A percentile compares a stretch with the other conserved stretches of the same genome.
These are phyloP conservation scores for Cephalopholis sonnerati DNA, from an alignment of 2,113 vertebrate genomes.

Conservation along the genomic window DNA sequence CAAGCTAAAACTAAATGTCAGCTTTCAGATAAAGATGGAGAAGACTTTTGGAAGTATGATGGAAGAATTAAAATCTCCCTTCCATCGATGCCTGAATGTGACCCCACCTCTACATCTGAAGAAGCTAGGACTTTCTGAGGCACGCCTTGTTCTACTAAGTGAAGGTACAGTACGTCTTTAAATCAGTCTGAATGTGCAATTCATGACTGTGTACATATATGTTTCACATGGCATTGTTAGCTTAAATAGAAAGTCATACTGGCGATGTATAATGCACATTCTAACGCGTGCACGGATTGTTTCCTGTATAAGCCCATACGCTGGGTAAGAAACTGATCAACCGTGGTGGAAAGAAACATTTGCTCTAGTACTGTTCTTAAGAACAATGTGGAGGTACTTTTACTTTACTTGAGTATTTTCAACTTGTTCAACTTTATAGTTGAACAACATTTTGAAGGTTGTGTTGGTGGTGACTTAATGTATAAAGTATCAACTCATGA, in stretches of 20 bases:
- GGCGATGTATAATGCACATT: background rate
- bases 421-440: too few relatives aligned
- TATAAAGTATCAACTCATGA: too few relatives aligned
- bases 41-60: conserved; percentile 65
- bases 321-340: too few relatives aligned
- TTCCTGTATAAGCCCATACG: too few relatives aligned
- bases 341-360: too few relatives aligned
- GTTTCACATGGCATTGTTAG: background rate
- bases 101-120: conserved; percentile 67
- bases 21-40: conserved; percentile 59
- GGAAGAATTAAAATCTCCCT: conserved; percentile 27
- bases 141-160: conserved; percentile 39
- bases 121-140: background rate
- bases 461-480: too few relatives aligned
- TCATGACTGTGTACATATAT: background rate
- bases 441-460: too few relatives aligned
- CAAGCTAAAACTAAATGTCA: conserved; percentile 16
- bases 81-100: conserved; percentile 36
- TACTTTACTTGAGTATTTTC: too few relatives aligned
- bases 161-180: conserved; percentile 65
- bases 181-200: background rate
- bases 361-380: too few relatives aligned
- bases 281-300: too few relatives aligned
- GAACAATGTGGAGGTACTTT: too few relatives aligned
- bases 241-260: background rate